Conservation (phyloP, 1,140 invertebrate genomes). For the Dendrolimus kikuchii region DNA sequence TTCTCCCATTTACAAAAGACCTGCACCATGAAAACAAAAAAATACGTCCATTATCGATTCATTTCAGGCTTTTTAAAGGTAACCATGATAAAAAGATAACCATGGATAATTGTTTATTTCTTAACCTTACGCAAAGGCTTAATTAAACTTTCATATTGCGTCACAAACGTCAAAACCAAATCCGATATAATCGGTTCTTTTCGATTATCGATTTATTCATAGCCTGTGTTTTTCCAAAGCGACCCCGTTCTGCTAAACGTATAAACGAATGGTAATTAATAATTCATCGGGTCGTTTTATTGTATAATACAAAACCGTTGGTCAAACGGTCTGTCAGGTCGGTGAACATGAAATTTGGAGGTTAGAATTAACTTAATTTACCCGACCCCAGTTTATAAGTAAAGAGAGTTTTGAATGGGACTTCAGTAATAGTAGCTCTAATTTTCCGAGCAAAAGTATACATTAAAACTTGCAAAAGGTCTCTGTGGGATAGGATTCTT, state of each 20-base stretch:
- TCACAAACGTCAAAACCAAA: background rate
- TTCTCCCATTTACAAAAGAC: too few species aligned
- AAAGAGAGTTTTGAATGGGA: too few species aligned
- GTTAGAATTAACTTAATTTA: background rate
- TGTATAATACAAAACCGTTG: conserved; percentile 5
- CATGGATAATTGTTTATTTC: too few species aligned
- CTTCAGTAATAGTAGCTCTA: too few species aligned
- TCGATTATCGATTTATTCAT: background rate
- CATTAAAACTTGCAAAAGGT: too few species aligned
- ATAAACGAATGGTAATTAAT: conserved; percentile 10
- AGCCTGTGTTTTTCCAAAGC: conserved; percentile 3
- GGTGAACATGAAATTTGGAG: background rate
- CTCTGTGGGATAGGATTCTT: too few species aligned
- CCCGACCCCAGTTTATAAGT: too few species aligned
- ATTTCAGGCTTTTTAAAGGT: background rate
- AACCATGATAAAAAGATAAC: background rate
- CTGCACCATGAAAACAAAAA: too few species aligned
- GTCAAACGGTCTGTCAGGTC: conserved; percentile 2
- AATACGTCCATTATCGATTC: too few species aligned
- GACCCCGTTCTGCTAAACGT: conserved; percentile 4
- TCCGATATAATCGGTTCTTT: background rate
- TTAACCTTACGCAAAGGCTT: background rate
- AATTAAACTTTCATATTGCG: background rate
- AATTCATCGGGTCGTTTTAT: conserved; percentile 9
- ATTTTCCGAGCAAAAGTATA: too few species aligned